phyloP scores from a whole-genome alignment of 2,888 invertebrate genomes.

The Coelopa pilipes region DNA sequence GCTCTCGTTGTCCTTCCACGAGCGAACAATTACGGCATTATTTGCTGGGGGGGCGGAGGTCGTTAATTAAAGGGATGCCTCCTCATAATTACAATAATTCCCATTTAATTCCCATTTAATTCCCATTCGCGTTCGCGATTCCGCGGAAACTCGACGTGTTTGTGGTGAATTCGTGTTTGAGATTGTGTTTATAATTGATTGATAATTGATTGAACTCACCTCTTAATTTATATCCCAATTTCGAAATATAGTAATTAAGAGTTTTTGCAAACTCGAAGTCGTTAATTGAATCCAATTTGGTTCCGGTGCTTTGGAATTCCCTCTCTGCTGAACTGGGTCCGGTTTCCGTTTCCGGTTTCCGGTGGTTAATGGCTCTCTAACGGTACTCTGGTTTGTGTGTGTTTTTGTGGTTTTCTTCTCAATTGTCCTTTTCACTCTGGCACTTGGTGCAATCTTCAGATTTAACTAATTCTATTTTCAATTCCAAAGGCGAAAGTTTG shows the following conservation, averaged over 20 bases:
- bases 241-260: slow-evolving; percentile 44
- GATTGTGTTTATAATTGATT: no score
- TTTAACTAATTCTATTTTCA: slow-evolving; percentile 6
- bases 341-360: slow-evolving; percentile 15
- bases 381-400: neutral
- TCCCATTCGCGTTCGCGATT: no score
- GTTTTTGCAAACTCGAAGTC: slow-evolving; percentile 37
- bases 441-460: neutral
- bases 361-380: slow-evolving; percentile 1
- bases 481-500: neutral
- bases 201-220: slow-evolving; percentile 41
- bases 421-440: neutral
- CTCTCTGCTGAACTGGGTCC: slow-evolving; percentile 1
- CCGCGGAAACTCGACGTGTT: no score
- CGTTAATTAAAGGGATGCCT: no score
- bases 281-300: slow-evolving; percentile 43
- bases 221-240: slow-evolving; percentile 48
- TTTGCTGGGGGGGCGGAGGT: no score
- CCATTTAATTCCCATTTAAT: no score
- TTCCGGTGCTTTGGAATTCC: slow-evolving; percentile 7
- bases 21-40: no score
- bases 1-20: no score
- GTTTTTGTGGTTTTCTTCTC: slow-evolving; percentile 7
- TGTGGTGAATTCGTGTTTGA: no score
- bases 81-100: no score